phyloP scores from a whole-genome alignment of 2,797 vertebrate species.

The Poeciliopsis infans region DNA sequence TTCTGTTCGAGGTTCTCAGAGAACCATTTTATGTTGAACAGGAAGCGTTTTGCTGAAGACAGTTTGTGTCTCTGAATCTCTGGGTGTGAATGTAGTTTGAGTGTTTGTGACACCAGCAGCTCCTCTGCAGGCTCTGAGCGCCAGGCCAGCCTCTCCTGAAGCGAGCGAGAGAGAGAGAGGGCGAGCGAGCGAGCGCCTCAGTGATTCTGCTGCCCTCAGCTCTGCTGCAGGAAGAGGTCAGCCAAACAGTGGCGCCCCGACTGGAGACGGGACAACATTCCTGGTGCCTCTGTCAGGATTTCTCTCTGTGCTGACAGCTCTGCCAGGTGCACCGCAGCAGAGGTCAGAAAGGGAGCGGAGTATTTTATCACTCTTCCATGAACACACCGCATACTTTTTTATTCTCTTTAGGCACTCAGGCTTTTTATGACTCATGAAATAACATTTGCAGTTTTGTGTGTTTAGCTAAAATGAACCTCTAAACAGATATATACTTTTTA shows the following conservation, averaged over 20 bases:
- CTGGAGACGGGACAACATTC: constrained; percentile 20
- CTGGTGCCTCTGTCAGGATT: constrained; percentile 10
- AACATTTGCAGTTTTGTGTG: not conserved
- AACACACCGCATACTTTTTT: not conserved
- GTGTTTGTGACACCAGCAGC: not conserved
- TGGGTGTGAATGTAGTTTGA: not conserved
- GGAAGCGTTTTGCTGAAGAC: not conserved
- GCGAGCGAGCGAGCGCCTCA: constrained; percentile 2
- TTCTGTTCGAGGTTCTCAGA: not conserved
- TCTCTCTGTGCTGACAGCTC: constrained; percentile 10
- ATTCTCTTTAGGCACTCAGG: not conserved
- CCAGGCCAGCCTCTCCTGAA: not conserved
- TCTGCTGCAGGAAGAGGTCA: constrained; percentile 25
- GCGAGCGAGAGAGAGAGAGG: not conserved
- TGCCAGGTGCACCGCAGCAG: not conserved
- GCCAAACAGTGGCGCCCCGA: constrained; percentile 17
- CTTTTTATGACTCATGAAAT: constrained; percentile 5
- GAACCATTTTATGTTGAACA: not conserved
- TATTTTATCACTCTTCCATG: not conserved
- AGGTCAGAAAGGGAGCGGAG: constrained; percentile 11
- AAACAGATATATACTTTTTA: not conserved
- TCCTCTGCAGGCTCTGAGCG: constrained; percentile 1
- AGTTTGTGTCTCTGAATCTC: too few relatives aligned
- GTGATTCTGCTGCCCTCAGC: constrained; percentile 16
- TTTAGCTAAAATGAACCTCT: not conserved